phyloP scores from a whole-genome alignment of 2,888 invertebrate genomes.

The Apamea anceps region DNA sequence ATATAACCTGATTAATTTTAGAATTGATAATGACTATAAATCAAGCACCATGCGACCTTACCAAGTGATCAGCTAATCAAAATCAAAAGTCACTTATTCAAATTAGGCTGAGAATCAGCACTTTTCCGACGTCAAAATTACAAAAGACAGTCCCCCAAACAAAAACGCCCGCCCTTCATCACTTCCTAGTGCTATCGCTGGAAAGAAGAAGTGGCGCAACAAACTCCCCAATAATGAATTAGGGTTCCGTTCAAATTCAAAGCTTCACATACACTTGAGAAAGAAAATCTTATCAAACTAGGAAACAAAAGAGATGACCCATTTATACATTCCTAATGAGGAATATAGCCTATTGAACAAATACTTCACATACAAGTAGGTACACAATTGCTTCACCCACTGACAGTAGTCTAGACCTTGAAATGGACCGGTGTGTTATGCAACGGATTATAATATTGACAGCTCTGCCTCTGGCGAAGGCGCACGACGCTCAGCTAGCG shows the following conservation, averaged over 20 bases:
- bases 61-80: background rate
- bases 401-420: constrained; percentile 61
- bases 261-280: background rate
- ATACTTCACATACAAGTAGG: constrained; percentile 28
- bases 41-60: background rate
- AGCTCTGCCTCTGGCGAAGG: constrained; percentile 48
- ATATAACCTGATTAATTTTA: background rate
- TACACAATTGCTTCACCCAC: constrained; percentile 53
- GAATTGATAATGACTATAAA: background rate
- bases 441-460: constrained; percentile 64
- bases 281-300: background rate
- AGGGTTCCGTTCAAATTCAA: background rate
- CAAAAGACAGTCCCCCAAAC: too few species aligned
- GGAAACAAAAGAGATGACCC: background rate
- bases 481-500: constrained; percentile 18
- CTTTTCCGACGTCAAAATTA: too few species aligned
- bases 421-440: constrained; percentile 62
- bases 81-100: too few species aligned
- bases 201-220: too few species aligned
- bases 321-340: background rate
- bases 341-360: constrained; percentile 18
- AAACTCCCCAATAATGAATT: too few species aligned
- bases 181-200: too few species aligned
- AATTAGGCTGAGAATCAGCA: too few species aligned
- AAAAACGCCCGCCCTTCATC: too few species aligned